Base-by-base conservation (phyloP, 1,140 invertebrate genomes). In the Acromyrmex heyeri region DNA sequence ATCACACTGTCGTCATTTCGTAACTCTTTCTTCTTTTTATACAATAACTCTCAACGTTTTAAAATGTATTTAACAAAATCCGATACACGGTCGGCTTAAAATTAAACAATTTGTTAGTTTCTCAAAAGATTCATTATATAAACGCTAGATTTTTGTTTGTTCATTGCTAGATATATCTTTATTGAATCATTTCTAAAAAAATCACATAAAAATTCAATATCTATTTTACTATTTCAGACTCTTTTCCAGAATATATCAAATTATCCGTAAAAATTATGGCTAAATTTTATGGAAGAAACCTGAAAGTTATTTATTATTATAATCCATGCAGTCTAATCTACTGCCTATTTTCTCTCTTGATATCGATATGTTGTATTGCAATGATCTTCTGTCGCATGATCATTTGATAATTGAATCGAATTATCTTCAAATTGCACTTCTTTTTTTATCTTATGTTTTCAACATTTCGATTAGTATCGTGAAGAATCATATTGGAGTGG, bases 341-440 rank as follows among this genome's bases (percentile, higher is more conserved):
- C 21, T 77, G 72, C 18, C 21, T 53, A 16, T 76, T 78, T 65
- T 10, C 16, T 76, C 34, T 75, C 44, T 67, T 44, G 44, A 79
- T 87, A 86, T 67, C 87, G 88, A 88, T 90, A 90, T 90, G 88
- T 89, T 75, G 55, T 86, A 69, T 70, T 86, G 10, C 57, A 38
- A 64, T 64, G 62, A 81, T 81, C 57, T 53, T 21, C 27, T 24
- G 62, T 72, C n/a, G 44, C 34, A 65, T 21, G 34, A 57, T 57
- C 21, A 38, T 69, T 76, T n/a, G 44, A 61, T 53, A 48, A 65
- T 69, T 69, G 67, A 30, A 27, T 34, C 50, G 21, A 24, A 64
- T 44, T 70, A 24, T 27, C 38, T 38, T 18, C 14, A 57, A 85
- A 78, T 78, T 55, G 73, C 61, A 53, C 53, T 38, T 53, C 5